These are phyloP conservation scores for Tetanocera ferruginea DNA, from an alignment of 2,888 invertebrate species.

Conservation along the genomic window DNA sequence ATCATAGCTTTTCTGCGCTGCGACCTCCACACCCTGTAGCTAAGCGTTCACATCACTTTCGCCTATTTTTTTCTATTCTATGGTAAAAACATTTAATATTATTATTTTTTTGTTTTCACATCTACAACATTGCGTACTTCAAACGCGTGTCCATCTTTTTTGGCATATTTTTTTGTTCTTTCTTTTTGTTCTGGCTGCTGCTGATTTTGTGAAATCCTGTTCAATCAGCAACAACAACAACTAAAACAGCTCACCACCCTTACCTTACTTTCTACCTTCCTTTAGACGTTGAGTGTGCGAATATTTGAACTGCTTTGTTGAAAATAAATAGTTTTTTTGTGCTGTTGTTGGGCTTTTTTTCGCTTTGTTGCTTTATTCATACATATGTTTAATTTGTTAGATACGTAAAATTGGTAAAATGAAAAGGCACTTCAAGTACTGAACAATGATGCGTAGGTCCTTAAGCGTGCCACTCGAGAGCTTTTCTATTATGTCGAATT, in stretches of 20 bases:
- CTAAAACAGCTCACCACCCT: not conserved
- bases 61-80: not conserved
- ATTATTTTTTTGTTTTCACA: not conserved
- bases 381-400: too few species aligned
- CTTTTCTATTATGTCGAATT: too few species aligned
- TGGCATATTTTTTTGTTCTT: not conserved
- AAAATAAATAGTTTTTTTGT: slow-evolving; percentile 1
- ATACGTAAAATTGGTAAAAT: too few species aligned
- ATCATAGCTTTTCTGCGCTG: too few species aligned
- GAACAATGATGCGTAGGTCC: too few species aligned
- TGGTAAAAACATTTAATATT: not conserved
- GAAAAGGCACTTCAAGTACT: too few species aligned
- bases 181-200: not conserved
- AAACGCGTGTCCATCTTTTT: slow-evolving; percentile 35
- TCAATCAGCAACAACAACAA: not conserved
- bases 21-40: not conserved
- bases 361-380: too few species aligned
- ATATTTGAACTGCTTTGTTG: not conserved
- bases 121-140: slow-evolving; percentile 17
- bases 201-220: not conserved
- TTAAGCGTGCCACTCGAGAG: too few species aligned
- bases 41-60: not conserved
- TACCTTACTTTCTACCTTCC: not conserved
- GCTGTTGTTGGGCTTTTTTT: not conserved
- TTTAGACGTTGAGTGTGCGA: not conserved